Conservation (phyloP, 2,797 vertebrate genomes). For the Urophycis tenuis region DNA sequence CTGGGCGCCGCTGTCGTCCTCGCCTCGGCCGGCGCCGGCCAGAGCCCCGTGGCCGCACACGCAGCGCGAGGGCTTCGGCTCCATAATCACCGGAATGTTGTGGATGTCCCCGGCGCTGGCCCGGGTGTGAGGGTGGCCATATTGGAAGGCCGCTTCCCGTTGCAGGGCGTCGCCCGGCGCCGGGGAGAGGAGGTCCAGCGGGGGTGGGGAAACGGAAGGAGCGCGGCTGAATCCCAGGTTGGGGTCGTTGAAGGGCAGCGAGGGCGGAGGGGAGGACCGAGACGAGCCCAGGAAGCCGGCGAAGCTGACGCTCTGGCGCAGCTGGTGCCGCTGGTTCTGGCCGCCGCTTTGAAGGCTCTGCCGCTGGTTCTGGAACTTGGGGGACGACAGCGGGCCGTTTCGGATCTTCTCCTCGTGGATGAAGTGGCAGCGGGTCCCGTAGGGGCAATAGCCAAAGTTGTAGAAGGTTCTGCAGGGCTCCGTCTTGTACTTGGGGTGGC, state of each 20-base stretch:
- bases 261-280: conserved; percentile 71
- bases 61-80: conserved; percentile 66
- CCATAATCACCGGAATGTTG: conserved; percentile 59
- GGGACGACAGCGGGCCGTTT: conserved; percentile 18
- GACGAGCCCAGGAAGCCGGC: conserved; percentile 71
- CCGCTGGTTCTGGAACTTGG: conserved; percentile 50
- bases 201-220: conserved; percentile 74
- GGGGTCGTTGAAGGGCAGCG: conserved; percentile 61
- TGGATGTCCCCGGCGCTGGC: conserved; percentile 63
- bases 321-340: conserved; percentile 62
- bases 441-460: conserved; percentile 86
- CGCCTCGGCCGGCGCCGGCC: conserved; percentile 37
- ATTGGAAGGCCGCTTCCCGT: conserved; percentile 59
- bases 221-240: conserved; percentile 72
- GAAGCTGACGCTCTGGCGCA: conserved; percentile 84
- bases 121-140: conserved; percentile 51
- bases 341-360: conserved; percentile 14
- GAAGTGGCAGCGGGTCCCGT: conserved; percentile 87
- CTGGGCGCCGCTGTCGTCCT: conserved; percentile 44
- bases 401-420: conserved; percentile 76
- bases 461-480: conserved; percentile 90
- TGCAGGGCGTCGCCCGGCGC: conserved; percentile 58
- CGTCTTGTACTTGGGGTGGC: conserved; percentile 91
- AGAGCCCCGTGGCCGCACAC: conserved; percentile 66
- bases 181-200: conserved; percentile 66